Evolutionary conservation across 2,888 invertebrate species (phyloP), one percentile per base, ranked within the genome.

Genomic region (Iselma pallidipennis): DNA sequence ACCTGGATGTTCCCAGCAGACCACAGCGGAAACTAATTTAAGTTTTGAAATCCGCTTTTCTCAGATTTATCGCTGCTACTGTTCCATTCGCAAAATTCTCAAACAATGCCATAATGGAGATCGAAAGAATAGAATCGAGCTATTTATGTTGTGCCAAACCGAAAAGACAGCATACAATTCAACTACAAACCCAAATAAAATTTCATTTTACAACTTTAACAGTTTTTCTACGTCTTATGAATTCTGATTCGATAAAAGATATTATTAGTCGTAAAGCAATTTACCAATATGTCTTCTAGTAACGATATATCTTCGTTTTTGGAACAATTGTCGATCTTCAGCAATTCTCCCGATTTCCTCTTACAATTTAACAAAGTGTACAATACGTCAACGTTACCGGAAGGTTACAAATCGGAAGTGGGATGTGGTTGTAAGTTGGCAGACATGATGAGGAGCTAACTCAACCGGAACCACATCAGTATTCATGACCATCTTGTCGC

Each of bases 401-500:
- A 74, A 71, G 67, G 73, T 72, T 71, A 74, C 74, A 73, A 77
- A 76, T 76, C 72, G 76, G 73, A 74, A 70, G 69, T 74, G 74
- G 75, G 74, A 70, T 67, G 72, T 63, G 73, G 74, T 73, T 68
- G 70, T 72, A 74, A 72, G 71, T 71, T 71, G 66, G 70, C 68
- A 72, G 72, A 73, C 74, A 74, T 76, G 76, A 76, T 74, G 75
- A 73, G 72, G 74, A 71, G 70, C 42, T 61, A 68, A 69, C 67
- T 67, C 69, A 71, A 68, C 63, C 65, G 68, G 69, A 74, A 73
- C 73, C 70, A 70, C 77, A 77, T 78, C 76, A 77, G 78, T 78
- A 78, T 78, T 78, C 78, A 77, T 74, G 75, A 70, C 72, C 68
- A 68, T 68, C 74, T 76, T 76, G 76, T 76, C 76, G 72, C 71